Base-by-base conservation (phyloP, 1,140 invertebrate species). In the Drosophila jambulina region DNA sequence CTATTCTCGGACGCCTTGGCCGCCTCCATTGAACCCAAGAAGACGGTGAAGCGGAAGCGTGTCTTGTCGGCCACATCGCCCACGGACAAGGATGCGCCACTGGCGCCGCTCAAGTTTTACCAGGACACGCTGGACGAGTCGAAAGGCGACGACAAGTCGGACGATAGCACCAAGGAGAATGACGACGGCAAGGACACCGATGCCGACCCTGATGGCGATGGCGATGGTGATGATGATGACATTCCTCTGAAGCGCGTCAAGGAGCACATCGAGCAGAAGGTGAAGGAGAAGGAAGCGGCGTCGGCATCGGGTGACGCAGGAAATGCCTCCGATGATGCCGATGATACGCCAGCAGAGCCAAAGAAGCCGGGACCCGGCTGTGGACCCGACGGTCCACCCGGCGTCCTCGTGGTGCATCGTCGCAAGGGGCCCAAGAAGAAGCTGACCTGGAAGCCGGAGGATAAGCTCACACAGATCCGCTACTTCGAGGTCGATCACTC, bases 401-500 rank as follows among this genome's bases (percentile, higher is more conserved):
- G 92, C 17, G 91, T 93, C 2, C 78, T 93, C 0, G 84, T 84
- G 70, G 59, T 92, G 32, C 92, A 92, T 29, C 78, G 91, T 2
- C 92, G 94, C 72, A 96, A 95, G 91, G 96, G 96, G 3, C 95
- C 96, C 0, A 98, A 98, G 84, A 97, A 98, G 92, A 95, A 94
- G 76, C 95, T 99, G 4, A 95, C 94, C 64, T 99, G 98, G 97
- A 96, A 96, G 83, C 94, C 95, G 12, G 97, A 97, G 74, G 93
- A 95, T 10, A 95, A 98, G 57, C 93, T 99, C 19, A 96, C 96
- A 84, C 95, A 97, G 72, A 94, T 98, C 45, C 95, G 96, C 79
- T 98, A 96, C 88, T 99, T 99, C 93, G 97, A 98, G 92, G 92
- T 98, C 45, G 98, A 99, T 93, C 98, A 98, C 93, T 98, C 96